Base-by-base conservation (phyloP, 2,888 invertebrate genomes). In the Deilephila porcellus region DNA sequence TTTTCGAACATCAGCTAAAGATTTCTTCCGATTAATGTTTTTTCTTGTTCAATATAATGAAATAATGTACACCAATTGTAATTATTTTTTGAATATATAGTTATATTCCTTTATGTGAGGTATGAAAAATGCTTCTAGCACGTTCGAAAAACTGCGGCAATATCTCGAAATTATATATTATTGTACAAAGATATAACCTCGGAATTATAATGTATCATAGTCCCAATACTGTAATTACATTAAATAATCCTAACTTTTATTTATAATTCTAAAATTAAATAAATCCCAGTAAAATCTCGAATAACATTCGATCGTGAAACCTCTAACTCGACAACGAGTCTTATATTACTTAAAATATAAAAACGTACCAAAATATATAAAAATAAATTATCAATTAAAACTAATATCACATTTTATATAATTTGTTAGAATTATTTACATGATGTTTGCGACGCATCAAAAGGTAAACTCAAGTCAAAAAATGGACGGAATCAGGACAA, bases 361-460 rank as follows among this genome's bases (percentile, higher is more conserved):
- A 64, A 56, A 70, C 52, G 37, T 60, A 60, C 59, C 32, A 53
- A 70, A 71, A 71, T 60, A 62, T 59, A 70, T 60, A 70, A 70
- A 70, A 79, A 83, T 80, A 80, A 71, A 76, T 80, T 75, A 78
- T 79, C 76, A 75, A 91, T 92, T 92, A 92, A 91, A 89, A 80
- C 92, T 94, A 94, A 90, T 94, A 94, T 94, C 94, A 94, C 94
- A 94, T 91, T 91, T 90, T 88, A 81, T 80, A 80, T 82, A 82
- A 81, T 84, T 83, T 82, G 77, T 78, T 76, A 81, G 76, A 67
- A 3, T 25, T 67, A 67, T 67, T 17, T 67, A 67, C 52, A 67
- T 4, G 19, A 67, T 20, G 6, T 25, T 67, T 67, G 64, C 64
- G 64, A 37, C 45, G 8, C 37, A 34, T 25, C 4, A 14, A 14